These are phyloP conservation scores for Aricia artaxerxes DNA, from an alignment of 2,888 invertebrate species.

Conservation along the genomic window DNA sequence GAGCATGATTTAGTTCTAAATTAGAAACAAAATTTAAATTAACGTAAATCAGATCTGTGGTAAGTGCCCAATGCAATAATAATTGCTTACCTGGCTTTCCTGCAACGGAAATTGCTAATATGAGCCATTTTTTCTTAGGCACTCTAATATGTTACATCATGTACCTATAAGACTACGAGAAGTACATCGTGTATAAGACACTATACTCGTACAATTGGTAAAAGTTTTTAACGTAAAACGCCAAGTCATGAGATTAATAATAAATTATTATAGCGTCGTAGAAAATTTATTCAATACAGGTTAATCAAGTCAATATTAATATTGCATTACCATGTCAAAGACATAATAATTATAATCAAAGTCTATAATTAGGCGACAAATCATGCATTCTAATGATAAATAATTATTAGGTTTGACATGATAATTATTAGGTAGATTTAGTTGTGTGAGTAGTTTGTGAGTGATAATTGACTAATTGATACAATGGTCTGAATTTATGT, in stretches of 20 bases:
- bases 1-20: not conserved
- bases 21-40: not conserved
- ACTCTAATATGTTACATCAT: too few species aligned
- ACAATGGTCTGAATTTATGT: too few species aligned
- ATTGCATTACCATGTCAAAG: slow-evolving; percentile 5
- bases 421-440: not conserved
- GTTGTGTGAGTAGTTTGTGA: not conserved
- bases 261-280: too few species aligned
- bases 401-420: not conserved
- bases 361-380: not conserved
- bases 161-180: too few species aligned
- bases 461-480: not conserved
- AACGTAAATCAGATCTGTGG: not conserved
- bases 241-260: too few species aligned
- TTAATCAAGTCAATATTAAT: not conserved
- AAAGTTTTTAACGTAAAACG: too few species aligned
- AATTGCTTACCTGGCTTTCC: not conserved
- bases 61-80: not conserved
- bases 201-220: too few species aligned
- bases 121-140: too few species aligned
- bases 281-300: too few species aligned
- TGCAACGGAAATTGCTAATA: not conserved
- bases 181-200: too few species aligned
- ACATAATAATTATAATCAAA: not conserved
- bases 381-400: not conserved